Evolutionary conservation across 1,140 invertebrate species (phyloP), one percentile per base, ranked within the genome.

Genomic region (Tetragnatha versicolor): DNA sequence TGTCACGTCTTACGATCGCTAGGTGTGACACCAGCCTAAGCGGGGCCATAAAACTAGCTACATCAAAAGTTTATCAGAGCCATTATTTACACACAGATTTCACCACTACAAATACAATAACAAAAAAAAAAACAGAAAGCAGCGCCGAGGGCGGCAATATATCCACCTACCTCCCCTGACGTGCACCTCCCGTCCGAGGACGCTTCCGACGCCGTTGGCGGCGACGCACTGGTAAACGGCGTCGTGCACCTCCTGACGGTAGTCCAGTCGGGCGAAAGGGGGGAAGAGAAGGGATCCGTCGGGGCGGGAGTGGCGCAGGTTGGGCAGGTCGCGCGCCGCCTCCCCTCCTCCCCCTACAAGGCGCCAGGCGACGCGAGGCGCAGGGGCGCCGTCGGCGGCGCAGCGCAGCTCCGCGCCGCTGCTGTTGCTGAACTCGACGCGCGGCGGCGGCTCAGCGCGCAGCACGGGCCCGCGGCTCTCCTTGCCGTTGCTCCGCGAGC

Each of bases 391-490:
- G 85, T 92, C 90, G 1, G 95, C 94, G 82, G 93, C 92, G 86
- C 96, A 98, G 86, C 96, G 93, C 51, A 98, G 92, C 81, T 93
- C 91, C 68, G 94, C 92, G 82, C 95, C 96, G 33, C 94, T 96
- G 63, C 94, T 95, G 86, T 98, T 98, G 76, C 93, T 95, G 86
- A 98, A 97, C 85, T 96, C 94, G 60, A 97, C 90, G 81, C 93
- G 90, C 85, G 94, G 94, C 79, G 93, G 93, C n/a, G 95, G 95
- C 89, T 96, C 95, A 82, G 92, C 93, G 66, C 95, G 90, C 86
- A 97, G 97, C 61, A 96, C 92, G 7, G 94, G 95, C 83, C 95
- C 96, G 39, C 22, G 25, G 70, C 78, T 29, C 72, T 79, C 10
- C 76, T 25, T 1, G 47, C 29, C 0, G 63, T 35, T 29, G 68